phyloP scores from a whole-genome alignment of 1,140 invertebrate genomes.

The Magallana angulata region DNA sequence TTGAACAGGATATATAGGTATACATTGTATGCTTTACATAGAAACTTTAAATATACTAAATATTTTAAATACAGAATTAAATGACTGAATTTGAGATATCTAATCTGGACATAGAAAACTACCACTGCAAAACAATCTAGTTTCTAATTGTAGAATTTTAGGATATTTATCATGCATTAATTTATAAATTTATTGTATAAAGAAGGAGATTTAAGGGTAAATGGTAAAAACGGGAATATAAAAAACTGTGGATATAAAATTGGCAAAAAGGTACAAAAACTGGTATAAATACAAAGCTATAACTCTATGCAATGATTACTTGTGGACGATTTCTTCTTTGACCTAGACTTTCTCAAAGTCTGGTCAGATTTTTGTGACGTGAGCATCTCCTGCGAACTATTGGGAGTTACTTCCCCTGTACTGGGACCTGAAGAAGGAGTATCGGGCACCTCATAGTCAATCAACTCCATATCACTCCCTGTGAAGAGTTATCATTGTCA shows the following conservation, averaged over 20 bases:
- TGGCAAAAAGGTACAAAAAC: neutral
- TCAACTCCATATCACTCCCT: constrained; percentile 58
- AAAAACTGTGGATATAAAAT: neutral
- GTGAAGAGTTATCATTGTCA: constrained; percentile 43
- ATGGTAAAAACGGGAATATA: neutral
- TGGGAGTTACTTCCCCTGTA: constrained; percentile 36
- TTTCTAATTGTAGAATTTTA: neutral
- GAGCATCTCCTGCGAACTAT: constrained; percentile 23
- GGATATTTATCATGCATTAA: neutral
- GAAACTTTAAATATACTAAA: too few species aligned
- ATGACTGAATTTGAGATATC: too few species aligned
- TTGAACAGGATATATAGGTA: too few species aligned
- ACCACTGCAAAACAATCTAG: constrained; percentile 8
- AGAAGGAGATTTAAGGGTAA: neutral
- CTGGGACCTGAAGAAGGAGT: constrained; percentile 47
- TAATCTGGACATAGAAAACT: neutral
- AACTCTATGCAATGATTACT: constrained; percentile 42
- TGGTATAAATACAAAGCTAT: constrained; percentile 1
- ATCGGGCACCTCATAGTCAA: constrained; percentile 55
- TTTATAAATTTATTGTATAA: neutral
- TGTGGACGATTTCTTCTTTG: constrained; percentile 56
- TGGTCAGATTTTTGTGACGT: constrained; percentile 26
- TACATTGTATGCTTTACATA: too few species aligned
- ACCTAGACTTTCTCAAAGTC: constrained; percentile 42
- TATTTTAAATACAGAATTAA: too few species aligned